Evolutionary conservation across 1,140 invertebrate genomes (phyloP), one percentile per base, ranked within the genome.

Genomic region (Rhopalosiphum padi): DNA sequence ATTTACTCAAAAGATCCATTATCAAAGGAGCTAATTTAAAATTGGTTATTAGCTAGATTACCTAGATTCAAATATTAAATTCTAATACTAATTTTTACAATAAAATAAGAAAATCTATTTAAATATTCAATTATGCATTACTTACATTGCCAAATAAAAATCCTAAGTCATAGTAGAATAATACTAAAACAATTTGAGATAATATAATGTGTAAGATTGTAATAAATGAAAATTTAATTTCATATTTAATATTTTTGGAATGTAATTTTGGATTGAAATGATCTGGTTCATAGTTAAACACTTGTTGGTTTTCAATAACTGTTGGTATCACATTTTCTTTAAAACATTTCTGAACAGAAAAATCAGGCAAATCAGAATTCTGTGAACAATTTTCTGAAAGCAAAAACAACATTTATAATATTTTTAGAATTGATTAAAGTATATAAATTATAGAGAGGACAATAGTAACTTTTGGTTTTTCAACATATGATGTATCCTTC

Each of bases 111-210:
- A 60, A 43, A 25, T 15, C 0, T 60, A 60, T 60, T 60, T 90
- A 2, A 60, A 43, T 46, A 43, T 51, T 30, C 25, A 68, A 60
- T 60, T 68, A 60, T 30, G 21, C 6, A 48, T 25, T 35, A 86
- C 91, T 93, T 93, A 93, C 91, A 85, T 93, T 93, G 46, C 77
- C 91, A 86, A 93, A 93, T 86, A 93, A 51, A 93, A 86, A 86
- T 85, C 91, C 91, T 37, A 93, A 55, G 25, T 93, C 91, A 85
- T 86, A 86, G 48, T 86, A 93, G 5, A 93, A 41, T 53, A 93
- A 51, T 55, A 68, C 82, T 93, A 93, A 93, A 85, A 85, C 77
- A 30, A 93, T 2, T 83, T 93, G 91, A 41, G 91, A 93, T 68
- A 93, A 43, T 86, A 93, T 21, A 41, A 93, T 43, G 22, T 93